phyloP scores from a whole-genome alignment of 2,113 vertebrate species.

The Myrmecobius fasciatus region DNA sequence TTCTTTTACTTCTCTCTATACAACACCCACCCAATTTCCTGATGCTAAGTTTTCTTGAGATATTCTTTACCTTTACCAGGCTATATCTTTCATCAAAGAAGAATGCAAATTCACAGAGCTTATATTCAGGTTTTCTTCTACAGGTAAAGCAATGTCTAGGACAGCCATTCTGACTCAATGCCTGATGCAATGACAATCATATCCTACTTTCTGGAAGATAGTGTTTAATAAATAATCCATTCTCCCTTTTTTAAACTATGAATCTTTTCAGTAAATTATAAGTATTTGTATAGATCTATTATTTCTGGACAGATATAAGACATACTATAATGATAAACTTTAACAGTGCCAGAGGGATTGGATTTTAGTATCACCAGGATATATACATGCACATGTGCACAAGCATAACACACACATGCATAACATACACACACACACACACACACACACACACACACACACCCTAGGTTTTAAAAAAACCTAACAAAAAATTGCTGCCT shows the following conservation, averaged over 20 bases:
- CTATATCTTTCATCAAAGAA: conserved; percentile 39
- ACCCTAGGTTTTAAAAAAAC: background rate
- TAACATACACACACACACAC: conserved; percentile 35
- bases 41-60: conserved; percentile 65
- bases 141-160: conserved; percentile 66
- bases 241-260: background rate
- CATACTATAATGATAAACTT: conserved; percentile 47
- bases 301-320: conserved; percentile 56
- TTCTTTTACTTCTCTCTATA: conserved; percentile 13
- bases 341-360: conserved; percentile 55
- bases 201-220: conserved; percentile 50
- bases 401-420: conserved; percentile 46
- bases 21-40: conserved; percentile 25
- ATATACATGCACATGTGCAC: conserved; percentile 28
- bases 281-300: conserved; percentile 54
- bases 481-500: background rate
- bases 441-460: conserved; percentile 28
- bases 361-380: conserved; percentile 56
- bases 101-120: conserved; percentile 49
- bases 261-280: background rate
- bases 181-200: conserved; percentile 54
- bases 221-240: conserved; percentile 54
- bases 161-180: conserved; percentile 55
- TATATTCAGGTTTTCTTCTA: conserved; percentile 61
- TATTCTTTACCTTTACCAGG: conserved; percentile 49